A percentile compares a stretch with the other conserved stretches of the same genome.
These are phyloP conservation scores for Gambelia wislizenii DNA, from an alignment of 2,797 vertebrate species.

Conservation along the genomic window DNA sequence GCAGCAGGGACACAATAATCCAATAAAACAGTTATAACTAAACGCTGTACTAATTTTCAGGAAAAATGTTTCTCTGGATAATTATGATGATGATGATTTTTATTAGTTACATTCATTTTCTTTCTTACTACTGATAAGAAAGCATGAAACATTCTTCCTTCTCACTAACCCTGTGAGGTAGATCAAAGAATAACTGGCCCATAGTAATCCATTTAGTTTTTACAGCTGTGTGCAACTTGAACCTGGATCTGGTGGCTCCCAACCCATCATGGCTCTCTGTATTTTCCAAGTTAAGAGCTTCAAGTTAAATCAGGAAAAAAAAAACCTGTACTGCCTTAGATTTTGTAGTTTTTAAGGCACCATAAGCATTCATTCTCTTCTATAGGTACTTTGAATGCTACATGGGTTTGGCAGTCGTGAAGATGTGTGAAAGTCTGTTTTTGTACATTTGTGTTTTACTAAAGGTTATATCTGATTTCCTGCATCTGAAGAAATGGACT, in stretches of 20 bases:
- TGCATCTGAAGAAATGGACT: too few species aligned
- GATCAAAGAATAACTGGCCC: background rate
- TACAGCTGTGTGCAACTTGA: background rate
- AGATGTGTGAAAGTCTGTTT: background rate
- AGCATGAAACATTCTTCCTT: background rate
- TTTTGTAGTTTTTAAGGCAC: background rate
- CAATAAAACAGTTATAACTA: background rate
- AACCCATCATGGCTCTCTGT: background rate
- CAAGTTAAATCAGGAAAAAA: background rate
- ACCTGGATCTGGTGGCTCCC: background rate
- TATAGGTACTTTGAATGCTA: too few species aligned
- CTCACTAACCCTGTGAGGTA: background rate
- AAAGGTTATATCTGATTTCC: background rate
- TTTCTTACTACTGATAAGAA: background rate
- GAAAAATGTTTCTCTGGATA: background rate
- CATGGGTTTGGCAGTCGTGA: background rate
- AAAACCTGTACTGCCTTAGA: background rate
- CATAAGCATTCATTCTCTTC: background rate
- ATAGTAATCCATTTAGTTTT: background rate
- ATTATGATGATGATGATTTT: background rate
- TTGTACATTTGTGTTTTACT: background rate
- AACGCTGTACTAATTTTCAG: background rate
- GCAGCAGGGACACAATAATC: background rate
- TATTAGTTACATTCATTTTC: background rate
- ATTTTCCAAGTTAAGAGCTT: background rate